Conservation (phyloP, 2,113 vertebrate genomes). For the Himantopus leucocephalus region DNA sequence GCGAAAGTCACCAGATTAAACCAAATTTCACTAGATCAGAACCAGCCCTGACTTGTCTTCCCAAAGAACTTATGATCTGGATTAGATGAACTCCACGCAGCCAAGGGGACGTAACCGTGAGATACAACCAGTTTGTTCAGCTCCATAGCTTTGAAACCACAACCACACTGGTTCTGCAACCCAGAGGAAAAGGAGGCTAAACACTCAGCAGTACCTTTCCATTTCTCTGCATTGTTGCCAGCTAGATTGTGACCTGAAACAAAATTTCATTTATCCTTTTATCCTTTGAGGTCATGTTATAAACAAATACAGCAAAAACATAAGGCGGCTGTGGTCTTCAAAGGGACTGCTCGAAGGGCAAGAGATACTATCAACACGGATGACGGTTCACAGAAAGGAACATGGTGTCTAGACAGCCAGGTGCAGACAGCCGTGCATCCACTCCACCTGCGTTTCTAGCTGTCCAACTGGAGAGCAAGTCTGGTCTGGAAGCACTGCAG, state of each 20-base stretch:
- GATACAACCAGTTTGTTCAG: neutral
- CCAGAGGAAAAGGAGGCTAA: neutral
- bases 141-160: neutral
- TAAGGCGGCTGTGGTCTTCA: neutral
- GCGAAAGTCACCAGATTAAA: neutral
- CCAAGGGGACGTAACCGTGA: neutral
- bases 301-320: neutral
- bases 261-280: neutral
- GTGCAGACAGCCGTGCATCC: neutral
- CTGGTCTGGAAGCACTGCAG: neutral
- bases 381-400: neutral
- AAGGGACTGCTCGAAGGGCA: neutral
- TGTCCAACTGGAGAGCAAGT: neutral
- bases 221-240: neutral
- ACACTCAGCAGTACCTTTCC: neutral
- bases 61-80: neutral
- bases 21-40: neutral
- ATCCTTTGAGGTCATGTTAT: neutral
- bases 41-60: neutral
- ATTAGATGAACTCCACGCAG: neutral
- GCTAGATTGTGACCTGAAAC: neutral
- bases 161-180: neutral
- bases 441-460: neutral
- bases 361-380: neutral
- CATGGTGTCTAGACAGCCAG: neutral